phyloP scores from a whole-genome alignment of 2,113 vertebrate genomes.

The Salvelinus alpinus region DNA sequence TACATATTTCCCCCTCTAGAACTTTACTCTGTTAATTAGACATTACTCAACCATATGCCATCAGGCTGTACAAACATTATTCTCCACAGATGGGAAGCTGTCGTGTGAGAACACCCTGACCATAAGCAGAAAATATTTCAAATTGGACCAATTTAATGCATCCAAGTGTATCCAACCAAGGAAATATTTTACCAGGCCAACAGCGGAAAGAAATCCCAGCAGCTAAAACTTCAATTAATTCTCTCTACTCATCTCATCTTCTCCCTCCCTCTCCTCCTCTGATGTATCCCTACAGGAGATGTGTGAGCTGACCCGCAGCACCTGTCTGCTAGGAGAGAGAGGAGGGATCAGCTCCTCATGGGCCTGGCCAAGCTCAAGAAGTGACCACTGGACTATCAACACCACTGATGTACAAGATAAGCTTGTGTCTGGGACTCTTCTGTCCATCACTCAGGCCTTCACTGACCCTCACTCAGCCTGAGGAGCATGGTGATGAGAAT shows the following conservation, averaged over 20 bases:
- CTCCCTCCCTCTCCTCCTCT: background rate
- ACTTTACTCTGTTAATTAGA: background rate
- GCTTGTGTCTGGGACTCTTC: background rate
- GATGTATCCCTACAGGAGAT: constrained; percentile 79
- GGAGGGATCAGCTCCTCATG: constrained; percentile 85
- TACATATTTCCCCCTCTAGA: background rate
- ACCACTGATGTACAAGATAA: background rate
- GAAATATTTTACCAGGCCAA: no score
- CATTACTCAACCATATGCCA: constrained; percentile 36
- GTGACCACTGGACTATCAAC: constrained; percentile 41
- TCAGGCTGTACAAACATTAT: constrained; percentile 30
- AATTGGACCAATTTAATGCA: background rate
- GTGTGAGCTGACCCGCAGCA: constrained; percentile 73
- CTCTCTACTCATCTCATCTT: background rate
- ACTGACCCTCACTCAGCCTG: no score
- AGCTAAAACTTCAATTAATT: background rate
- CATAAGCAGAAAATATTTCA: background rate
- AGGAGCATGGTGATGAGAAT: no score
- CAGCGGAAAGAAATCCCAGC: no score
- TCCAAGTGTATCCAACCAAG: background rate
- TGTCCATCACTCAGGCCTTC: no score
- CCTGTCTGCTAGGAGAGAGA: constrained; percentile 79
- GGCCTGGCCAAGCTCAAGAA: constrained; percentile 84
- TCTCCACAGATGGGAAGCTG: constrained; percentile 18
- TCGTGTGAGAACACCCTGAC: constrained; percentile 16